Evolutionary conservation across 2,113 vertebrate genomes (phyloP), one percentile per base, ranked within the genome.

Genomic region (Lutjanus erythropterus): DNA sequence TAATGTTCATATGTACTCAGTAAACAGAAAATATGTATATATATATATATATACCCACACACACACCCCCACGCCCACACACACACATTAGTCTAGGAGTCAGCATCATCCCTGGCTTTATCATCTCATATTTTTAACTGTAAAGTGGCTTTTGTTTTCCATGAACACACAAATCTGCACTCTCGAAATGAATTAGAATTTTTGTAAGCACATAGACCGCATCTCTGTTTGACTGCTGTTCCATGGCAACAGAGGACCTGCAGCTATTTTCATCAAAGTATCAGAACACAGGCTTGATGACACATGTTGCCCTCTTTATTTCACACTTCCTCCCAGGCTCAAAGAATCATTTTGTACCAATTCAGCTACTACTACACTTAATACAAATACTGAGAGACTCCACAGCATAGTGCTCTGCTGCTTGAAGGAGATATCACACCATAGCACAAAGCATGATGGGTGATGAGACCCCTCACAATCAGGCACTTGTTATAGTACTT

Each of bases 391-490:
- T 15, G 16, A 60, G 21, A 47, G 56, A 81, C 44, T 42, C 27
- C 7, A 39, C 16, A 19, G 44, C 67, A 58, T 9, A 53, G 31
- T 44, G 19, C n/a, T 75, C 67, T 55, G 58, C 35, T 78, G 44
- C 53, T 87, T 37, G 60, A 39, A 35, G 80, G 90, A 59, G 92
- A 93, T 29, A 59, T 89, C 91, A 82, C 91, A 72, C 50, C 75
- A 75, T 6, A 83, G 86, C 84, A 90, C 89, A 79, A 77, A 74
- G 85, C 81, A 84, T 83, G 84, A 80, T 64, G 76, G 33, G 46
- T 69, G 44, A 76, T 27, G 68, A 83, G 44, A 80, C 42, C 39
- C 8, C 9, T 80, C 52, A 93, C 90, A 93, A 94, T 89, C 67
- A 80, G 31, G 53, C 78, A 62, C 66, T 92, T 94, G 90, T 93